Conservation (phyloP, 2,888 invertebrate species). For the Dexiosoma caninum region DNA sequence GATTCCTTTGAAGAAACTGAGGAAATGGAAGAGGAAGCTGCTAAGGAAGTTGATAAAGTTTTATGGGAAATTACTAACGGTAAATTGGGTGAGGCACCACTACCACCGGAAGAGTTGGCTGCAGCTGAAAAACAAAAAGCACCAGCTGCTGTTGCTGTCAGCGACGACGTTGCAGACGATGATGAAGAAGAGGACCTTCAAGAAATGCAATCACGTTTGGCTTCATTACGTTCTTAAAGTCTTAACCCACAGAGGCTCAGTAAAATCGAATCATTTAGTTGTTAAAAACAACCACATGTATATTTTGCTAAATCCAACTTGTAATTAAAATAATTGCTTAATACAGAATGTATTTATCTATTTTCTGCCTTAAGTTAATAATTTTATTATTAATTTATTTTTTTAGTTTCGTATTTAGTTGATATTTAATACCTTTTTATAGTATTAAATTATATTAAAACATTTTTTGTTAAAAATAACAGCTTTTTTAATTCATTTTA, state of each 20-base stretch:
- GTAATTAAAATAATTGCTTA: not conserved
- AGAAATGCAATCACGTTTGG: slow-evolving; percentile 93
- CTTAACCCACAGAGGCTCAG: not conserved
- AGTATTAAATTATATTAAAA: slow-evolving; percentile 36
- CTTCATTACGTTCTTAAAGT: slow-evolving; percentile 89
- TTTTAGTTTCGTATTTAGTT: slow-evolving; percentile 32
- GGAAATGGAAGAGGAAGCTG: slow-evolving; percentile 97
- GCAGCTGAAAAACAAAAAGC: slow-evolving; percentile 80
- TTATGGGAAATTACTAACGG: slow-evolving; percentile 94
- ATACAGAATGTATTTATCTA: not conserved
- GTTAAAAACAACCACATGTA: not conserved
- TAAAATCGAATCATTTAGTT: slow-evolving; percentile 5
- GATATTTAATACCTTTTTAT: slow-evolving; percentile 48
- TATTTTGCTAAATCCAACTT: not conserved
- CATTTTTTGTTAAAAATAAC: slow-evolving; percentile 48
- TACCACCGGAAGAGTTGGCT: slow-evolving; percentile 83
- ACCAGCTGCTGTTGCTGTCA: slow-evolving; percentile 76
- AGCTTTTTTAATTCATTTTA: no score
- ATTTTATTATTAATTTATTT: slow-evolving; percentile 4
- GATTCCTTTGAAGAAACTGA: slow-evolving; percentile 94
- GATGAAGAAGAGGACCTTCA: slow-evolving; percentile 89
- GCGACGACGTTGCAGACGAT: slow-evolving; percentile 78
- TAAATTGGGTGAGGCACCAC: slow-evolving; percentile 93
- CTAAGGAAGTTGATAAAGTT: slow-evolving; percentile 94
- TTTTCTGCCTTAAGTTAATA: slow-evolving; percentile 10